Evolutionary conservation across 2,888 invertebrate species (phyloP), one percentile per base, ranked within the genome.

Genomic region (Microdon myrmicae): DNA sequence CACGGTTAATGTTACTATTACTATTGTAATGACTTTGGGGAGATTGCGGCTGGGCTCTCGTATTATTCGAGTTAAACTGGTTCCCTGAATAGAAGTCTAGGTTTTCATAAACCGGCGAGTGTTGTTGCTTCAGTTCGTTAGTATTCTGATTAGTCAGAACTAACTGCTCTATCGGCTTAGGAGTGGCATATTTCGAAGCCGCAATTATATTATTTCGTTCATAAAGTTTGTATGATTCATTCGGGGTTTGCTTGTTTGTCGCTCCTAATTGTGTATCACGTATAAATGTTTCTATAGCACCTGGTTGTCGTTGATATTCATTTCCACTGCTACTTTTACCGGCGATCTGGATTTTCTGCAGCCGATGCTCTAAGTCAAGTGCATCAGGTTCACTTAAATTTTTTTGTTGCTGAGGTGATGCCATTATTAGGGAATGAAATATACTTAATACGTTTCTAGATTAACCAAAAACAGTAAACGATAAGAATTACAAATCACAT

Each of bases 1-100:
- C 71, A 68, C 73, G 56, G 81, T 82, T 74, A 74, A 81, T 64
- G 9, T 71, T 68, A 71, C 69, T 74, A 80, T 81, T 66, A 78
- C 73, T 71, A 81, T 82, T 12, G 10, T 47, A 54, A 22, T 79
- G 76, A 67, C 84, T 85, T 12, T 85, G 83, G 53, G 90, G 88
- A 29, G 90, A 88, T 79, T 92, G 92, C 0, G 92, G 92, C 74
- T 92, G 91, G 5, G 92, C 92, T 75, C 90, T 89, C 67, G 88
- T 86, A 47, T 75, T 74, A 12, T 66, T 79, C 66, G 67, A 81
- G 31, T 53, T 79, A 41, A 78, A 79, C 22, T 75, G 73, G 29
- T 82, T 81, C 1, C 41, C 38, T 6, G 45, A 47, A 81, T 90
- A 91, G 75, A 90, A 91, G 69, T 91, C 91, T 44, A 92, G 84